Evolutionary conservation across 1,140 invertebrate genomes (phyloP).

Genomic region (Proales similis): DNA sequence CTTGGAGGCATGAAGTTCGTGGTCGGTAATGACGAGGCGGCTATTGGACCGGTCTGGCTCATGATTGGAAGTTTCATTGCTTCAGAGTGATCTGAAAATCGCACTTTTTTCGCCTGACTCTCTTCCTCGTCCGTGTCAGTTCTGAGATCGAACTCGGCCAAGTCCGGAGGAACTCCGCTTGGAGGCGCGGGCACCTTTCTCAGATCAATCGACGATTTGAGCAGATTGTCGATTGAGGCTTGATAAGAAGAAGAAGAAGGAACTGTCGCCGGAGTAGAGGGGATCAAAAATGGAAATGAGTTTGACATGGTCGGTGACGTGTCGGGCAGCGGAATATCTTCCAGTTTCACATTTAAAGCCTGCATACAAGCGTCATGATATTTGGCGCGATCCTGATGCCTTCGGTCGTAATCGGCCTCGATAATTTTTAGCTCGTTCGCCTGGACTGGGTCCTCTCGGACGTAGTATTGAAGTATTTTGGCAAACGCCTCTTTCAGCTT

Average conservation of each 20-base stretch:
- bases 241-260: neutral
- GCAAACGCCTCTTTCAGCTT: constrained; percentile 90
- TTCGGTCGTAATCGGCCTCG: constrained; percentile 80
- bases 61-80: no score
- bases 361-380: constrained; percentile 20
- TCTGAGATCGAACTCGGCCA: constrained; percentile 27
- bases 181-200: constrained; percentile 7
- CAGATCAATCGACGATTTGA: neutral
- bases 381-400: neutral
- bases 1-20: no score
- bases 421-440: constrained; percentile 80
- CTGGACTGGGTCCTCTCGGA: constrained; percentile 91
- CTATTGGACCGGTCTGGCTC: no score
- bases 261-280: neutral
- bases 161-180: constrained; percentile 3
- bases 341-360: constrained; percentile 29
- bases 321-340: constrained; percentile 36
- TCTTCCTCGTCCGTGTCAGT: no score
- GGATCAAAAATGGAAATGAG: neutral
- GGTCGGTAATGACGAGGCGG: no score
- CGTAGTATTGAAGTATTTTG: constrained; percentile 85
- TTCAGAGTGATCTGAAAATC: no score
- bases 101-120: no score
- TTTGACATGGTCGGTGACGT: neutral
- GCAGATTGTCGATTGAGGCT: neutral